Evolutionary conservation across 35 echinoderm and acorn worm species (phyloP).

Genomic region (Diadema setosum): DNA sequence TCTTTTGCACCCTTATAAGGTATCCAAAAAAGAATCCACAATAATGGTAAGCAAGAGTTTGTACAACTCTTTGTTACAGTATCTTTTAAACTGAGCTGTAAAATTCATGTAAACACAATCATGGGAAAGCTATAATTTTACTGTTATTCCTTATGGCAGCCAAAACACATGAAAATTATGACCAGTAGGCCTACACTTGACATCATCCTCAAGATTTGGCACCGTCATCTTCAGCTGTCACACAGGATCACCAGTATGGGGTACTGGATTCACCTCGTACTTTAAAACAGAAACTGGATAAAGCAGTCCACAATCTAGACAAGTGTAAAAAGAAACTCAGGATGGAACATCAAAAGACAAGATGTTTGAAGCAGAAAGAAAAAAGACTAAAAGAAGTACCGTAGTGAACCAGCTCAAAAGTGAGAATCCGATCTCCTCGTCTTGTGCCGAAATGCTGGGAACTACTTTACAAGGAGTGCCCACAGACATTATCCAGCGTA

Average conservation of each 20-base stretch:
- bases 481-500: background rate
- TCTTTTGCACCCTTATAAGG: too few species aligned
- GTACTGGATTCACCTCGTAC: background rate
- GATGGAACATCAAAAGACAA: background rate
- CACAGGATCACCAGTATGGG: background rate
- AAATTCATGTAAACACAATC: too few species aligned
- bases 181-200: too few species aligned
- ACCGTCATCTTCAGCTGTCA: background rate
- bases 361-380: background rate
- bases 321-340: background rate
- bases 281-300: background rate
- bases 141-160: too few species aligned
- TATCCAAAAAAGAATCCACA: too few species aligned
- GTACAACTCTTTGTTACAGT: too few species aligned
- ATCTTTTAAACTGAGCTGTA: too few species aligned
- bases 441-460: background rate
- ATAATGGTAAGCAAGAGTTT: too few species aligned
- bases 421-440: background rate
- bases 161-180: too few species aligned
- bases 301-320: background rate
- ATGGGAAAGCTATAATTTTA: too few species aligned
- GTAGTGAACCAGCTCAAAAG: background rate
- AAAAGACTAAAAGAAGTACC: background rate
- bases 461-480: background rate
- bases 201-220: too few species aligned